Evolutionary conservation across 2,113 vertebrate species (phyloP).

Genomic region (Tylochromis polylepis): DNA sequence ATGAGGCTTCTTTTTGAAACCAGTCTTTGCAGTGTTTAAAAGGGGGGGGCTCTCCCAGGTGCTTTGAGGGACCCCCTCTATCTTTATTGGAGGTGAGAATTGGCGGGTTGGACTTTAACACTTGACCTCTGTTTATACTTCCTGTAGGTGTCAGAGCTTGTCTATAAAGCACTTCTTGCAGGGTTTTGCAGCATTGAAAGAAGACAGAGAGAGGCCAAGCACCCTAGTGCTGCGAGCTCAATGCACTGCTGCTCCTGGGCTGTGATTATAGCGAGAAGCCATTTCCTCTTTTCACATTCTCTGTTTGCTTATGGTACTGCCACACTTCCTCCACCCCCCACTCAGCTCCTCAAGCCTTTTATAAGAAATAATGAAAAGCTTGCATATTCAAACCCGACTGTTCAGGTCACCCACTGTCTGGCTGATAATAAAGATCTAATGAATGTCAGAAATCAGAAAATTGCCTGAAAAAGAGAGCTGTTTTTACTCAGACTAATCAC

Average conservation of each 20-base stretch:
- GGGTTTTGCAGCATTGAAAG: constrained; percentile 41
- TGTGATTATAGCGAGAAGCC: constrained; percentile 34
- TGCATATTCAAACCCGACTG: background rate
- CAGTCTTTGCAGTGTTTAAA: background rate
- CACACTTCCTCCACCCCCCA: constrained; percentile 44
- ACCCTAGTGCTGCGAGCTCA: constrained; percentile 30
- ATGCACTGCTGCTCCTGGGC: constrained; percentile 48
- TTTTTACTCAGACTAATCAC: background rate
- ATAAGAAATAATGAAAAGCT: constrained; percentile 19
- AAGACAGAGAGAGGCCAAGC: constrained; percentile 29
- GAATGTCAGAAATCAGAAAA: background rate
- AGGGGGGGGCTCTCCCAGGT: constrained; percentile 37
- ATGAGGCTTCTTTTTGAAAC: constrained; percentile 14
- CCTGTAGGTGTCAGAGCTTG: constrained; percentile 62
- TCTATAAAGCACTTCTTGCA: constrained; percentile 55
- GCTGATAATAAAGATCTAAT: background rate
- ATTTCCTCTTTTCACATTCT: constrained; percentile 60
- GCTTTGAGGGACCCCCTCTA: constrained; percentile 16
- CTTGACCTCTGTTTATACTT: constrained; percentile 77
- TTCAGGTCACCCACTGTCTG: background rate
- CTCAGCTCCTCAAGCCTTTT: background rate
- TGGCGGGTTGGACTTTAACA: constrained; percentile 77
- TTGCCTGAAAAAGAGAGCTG: background rate
- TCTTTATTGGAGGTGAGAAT: constrained; percentile 79
- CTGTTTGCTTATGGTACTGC: constrained; percentile 62